phyloP scores from a whole-genome alignment of 2,113 vertebrate species.

The Festucalex cinctus region DNA sequence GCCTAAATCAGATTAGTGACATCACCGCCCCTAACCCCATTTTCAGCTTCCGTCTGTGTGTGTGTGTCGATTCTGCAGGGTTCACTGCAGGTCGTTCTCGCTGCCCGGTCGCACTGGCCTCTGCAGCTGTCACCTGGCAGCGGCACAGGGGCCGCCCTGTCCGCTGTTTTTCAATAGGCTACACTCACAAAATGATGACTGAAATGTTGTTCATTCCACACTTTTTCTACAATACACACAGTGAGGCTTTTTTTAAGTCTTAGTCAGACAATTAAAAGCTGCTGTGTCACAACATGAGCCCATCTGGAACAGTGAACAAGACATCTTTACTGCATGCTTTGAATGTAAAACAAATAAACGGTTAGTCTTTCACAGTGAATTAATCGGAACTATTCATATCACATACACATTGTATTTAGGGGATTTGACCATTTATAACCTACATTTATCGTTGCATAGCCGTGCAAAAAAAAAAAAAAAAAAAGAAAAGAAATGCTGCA shows the following conservation, averaged over 20 bases:
- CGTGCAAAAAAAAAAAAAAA: too few species aligned
- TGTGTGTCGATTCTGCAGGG: conserved; percentile 11
- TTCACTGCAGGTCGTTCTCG: conserved; percentile 78
- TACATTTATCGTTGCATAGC: too few species aligned
- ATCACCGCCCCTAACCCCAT: conserved; percentile 22
- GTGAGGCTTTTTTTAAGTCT: neutral
- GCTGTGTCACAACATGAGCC: too few species aligned
- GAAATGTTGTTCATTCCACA: neutral
- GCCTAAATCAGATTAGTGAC: conserved; percentile 69
- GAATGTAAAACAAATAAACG: too few species aligned
- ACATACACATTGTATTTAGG: too few species aligned
- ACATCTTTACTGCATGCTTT: too few species aligned
- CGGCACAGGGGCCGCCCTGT: conserved; percentile 47
- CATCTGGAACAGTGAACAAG: too few species aligned
- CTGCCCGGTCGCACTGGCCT: conserved; percentile 41
- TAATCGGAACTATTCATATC: too few species aligned
- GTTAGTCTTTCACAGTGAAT: too few species aligned
- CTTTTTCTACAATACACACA: neutral
- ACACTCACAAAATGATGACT: neutral
- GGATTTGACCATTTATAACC: too few species aligned
- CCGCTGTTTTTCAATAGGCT: conserved; percentile 20
- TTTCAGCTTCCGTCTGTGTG: neutral
- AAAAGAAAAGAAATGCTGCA: too few species aligned
- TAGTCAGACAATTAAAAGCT: neutral
- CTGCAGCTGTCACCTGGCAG: conserved; percentile 67